Percentiles rank a stretch among this genome's conserved stretches.
Evolutionary conservation across 2,888 invertebrate genomes (phyloP).

Genomic region (Drosophila paracracens): DNA sequence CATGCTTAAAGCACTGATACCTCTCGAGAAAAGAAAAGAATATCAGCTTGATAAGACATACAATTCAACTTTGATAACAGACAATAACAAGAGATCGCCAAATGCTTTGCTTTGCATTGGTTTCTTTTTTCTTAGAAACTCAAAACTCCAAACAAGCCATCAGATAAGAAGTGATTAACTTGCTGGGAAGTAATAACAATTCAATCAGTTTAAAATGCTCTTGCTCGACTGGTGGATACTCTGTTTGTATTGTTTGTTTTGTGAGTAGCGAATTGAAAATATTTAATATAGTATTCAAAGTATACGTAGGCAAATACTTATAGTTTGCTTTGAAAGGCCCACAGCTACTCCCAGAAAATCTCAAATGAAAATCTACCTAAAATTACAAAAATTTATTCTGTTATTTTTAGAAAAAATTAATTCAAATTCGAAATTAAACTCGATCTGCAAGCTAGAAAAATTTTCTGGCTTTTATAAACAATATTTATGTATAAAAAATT

Average conservation of each 20-base stretch:
- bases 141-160: background rate
- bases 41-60: background rate
- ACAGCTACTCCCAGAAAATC: background rate
- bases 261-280: background rate
- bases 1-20: conserved; percentile 82
- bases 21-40: background rate
- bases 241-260: background rate
- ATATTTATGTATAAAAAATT: background rate
- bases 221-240: background rate
- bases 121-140: background rate
- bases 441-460: too few species aligned
- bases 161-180: background rate
- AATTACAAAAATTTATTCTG: background rate
- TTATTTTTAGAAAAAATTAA: background rate
- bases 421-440: background rate
- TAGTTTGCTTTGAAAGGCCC: background rate
- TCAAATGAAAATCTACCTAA: background rate
- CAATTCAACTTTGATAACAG: background rate
- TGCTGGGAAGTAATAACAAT: background rate
- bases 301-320: background rate
- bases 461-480: background rate
- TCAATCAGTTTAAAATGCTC: background rate
- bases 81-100: background rate
- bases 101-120: background rate
- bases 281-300: background rate